Percentiles rank a stretch among this genome's conserved stretches.
These are phyloP conservation scores for Electrophaes corylata DNA, from an alignment of 2,888 invertebrate genomes.

Conservation along the genomic window DNA sequence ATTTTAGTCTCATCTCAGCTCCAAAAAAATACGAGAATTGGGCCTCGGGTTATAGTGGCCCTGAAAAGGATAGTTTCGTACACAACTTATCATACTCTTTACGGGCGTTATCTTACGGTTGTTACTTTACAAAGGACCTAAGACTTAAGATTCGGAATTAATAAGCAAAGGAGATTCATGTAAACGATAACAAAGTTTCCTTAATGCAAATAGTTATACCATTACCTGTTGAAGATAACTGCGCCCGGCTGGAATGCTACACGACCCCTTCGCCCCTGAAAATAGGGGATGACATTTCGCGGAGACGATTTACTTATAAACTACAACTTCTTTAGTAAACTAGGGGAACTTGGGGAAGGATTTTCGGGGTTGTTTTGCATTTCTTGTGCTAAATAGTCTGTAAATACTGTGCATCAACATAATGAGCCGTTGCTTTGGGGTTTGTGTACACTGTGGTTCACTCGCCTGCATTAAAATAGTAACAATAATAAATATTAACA, in stretches of 20 bases:
- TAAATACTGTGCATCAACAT: not conserved
- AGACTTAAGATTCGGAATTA: conserved; percentile 10
- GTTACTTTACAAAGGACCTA: not conserved
- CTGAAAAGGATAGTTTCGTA: too few species aligned
- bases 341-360: not conserved
- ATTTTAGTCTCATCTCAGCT: too few species aligned
- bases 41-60: too few species aligned
- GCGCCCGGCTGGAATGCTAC: conserved; percentile 5
- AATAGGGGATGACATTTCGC: not conserved
- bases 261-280: not conserved
- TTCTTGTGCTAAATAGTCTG: not conserved
- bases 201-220: conserved; percentile 21
- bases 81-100: too few species aligned
- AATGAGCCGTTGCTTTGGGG: not conserved
- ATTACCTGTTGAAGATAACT: conserved; percentile 23
- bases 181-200: conserved; percentile 20
- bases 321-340: not conserved
- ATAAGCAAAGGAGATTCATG: conserved; percentile 18
- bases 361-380: not conserved
- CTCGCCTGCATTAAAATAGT: too few species aligned
- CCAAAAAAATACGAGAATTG: too few species aligned
- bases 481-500: too few species aligned
- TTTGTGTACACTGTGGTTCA: too few species aligned
- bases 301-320: not conserved
- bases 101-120: not conserved